Base-by-base conservation (phyloP, 2,797 vertebrate species). In the Liasis olivaceus region DNA sequence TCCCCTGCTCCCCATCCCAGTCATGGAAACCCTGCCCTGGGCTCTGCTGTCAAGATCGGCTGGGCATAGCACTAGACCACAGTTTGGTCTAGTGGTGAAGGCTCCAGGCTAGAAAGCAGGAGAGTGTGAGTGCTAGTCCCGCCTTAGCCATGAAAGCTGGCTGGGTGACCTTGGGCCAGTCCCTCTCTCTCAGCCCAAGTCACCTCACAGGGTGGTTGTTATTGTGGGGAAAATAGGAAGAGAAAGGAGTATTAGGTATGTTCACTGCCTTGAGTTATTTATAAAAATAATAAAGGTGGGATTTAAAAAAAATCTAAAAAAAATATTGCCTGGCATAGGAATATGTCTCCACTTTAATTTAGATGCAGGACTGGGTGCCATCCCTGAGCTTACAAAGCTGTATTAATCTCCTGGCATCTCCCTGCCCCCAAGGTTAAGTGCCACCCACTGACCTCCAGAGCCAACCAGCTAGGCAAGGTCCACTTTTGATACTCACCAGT, bases 361-460 rank as follows among this genome's bases (percentile, higher is more conserved):
- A 85, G 90, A n/a, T 8, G 87, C 87, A 90, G 31, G 28, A 72
- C 42, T 36, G 12, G n/a, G 84, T 86, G 58, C 64, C 64, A 91
- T 14, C 1, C 13, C 17, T 90, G 84, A 64, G 13, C 59, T 51
- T 86, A 59, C 56, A 91, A 91, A 85, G 51, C 77, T 89, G 56
- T 26, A 72, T 42, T 91, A 92, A 90, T 90, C 85, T 69, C n/a
- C 26, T 90, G 69, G 69, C 51, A 42, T 90, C 91, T 63, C 59
- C 26, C 63, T 26, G 85, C 69, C 84, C 58, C 66, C 51, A 54
- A 91, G 84, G 31, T 81, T 64, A 85, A n/a, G 0, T 90, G 31
- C 89, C 89, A 92, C 85, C 56, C 58, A 59, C 36, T 90, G n/a
- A 22, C 56, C 28, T 64, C 69, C 42, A 63, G 28, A 90, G 59